These are phyloP conservation scores for Chinchilla lanigera DNA, from an alignment of 2,113 vertebrate species.

Conservation along the genomic window DNA sequence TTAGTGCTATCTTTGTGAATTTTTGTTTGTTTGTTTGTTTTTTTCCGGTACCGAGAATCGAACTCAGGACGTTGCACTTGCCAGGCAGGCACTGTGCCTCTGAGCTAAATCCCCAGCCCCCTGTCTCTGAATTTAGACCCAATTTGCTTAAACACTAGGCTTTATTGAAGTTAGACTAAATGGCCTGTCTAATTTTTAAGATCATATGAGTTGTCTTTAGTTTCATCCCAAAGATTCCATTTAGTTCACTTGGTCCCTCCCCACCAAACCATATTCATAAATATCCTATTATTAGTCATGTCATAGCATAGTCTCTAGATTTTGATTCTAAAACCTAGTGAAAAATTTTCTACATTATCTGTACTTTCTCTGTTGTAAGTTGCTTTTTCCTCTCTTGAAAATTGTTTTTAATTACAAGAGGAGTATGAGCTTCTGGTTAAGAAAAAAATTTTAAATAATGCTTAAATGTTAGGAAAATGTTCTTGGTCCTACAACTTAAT, in stretches of 20 bases:
- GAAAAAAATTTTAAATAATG: slow-evolving; percentile 5
- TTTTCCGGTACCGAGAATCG: too few relatives aligned
- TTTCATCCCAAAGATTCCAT: slow-evolving; percentile 11
- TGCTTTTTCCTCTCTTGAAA: slow-evolving; percentile 39
- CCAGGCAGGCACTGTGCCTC: too few relatives aligned
- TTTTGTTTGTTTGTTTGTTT: too few relatives aligned
- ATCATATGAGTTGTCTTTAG: slow-evolving; percentile 7
- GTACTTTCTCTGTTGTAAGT: slow-evolving; percentile 24
- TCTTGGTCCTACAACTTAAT: background rate
- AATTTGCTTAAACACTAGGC: slow-evolving; percentile 25
- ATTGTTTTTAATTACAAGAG: slow-evolving; percentile 55
- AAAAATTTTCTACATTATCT: background rate
- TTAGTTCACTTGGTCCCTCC: background rate
- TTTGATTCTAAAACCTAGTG: slow-evolving; percentile 8
- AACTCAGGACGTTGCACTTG: too few relatives aligned
- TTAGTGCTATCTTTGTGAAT: background rate
- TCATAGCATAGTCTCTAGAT: background rate
- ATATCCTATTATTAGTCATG: background rate
- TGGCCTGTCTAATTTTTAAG: background rate
- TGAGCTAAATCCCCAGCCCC: too few relatives aligned
- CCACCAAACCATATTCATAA: background rate
- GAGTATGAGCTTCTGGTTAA: slow-evolving; percentile 14
- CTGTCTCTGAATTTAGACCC: background rate
- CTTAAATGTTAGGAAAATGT: slow-evolving; percentile 48
- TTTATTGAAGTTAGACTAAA: background rate